Evolutionary conservation across 2,888 invertebrate genomes (phyloP).

Genomic region (Hirtodrosophila alboralis): DNA sequence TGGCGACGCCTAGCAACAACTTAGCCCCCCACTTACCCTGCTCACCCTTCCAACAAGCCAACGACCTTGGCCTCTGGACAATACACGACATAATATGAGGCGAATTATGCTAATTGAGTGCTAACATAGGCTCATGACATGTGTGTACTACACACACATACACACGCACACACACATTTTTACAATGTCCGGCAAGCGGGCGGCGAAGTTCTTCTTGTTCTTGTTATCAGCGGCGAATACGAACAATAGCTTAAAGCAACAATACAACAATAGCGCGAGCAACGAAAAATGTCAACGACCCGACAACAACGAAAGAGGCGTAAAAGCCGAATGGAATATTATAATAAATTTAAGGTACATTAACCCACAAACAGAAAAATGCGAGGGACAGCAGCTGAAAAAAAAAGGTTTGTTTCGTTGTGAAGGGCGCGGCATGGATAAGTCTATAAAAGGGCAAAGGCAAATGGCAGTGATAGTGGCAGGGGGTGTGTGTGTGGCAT

Average conservation of each 20-base stretch:
- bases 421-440: constrained; percentile 46
- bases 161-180: constrained; percentile 4
- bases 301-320: constrained; percentile 48
- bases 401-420: constrained; percentile 23
- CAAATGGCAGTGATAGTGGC: background rate
- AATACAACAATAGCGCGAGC: constrained; percentile 49
- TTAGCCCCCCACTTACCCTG: background rate
- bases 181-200: constrained; percentile 42
- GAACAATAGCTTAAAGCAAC: constrained; percentile 59
- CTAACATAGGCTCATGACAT: constrained; percentile 26
- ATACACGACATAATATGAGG: constrained; percentile 5
- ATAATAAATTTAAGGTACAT: constrained; percentile 78
- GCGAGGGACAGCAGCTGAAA: constrained; percentile 29
- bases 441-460: too few relatives aligned
- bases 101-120: constrained; percentile 52
- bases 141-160: constrained; percentile 19
- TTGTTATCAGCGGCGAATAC: constrained; percentile 54
- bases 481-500: background rate
- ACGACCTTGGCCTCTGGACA: constrained; percentile 52
- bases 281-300: constrained; percentile 78
- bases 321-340: constrained; percentile 56
- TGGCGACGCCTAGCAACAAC: constrained; percentile 9
- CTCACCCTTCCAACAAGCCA: constrained; percentile 20
- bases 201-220: constrained; percentile 35
- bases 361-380: constrained; percentile 57